Base-by-base conservation (phyloP, 2,888 invertebrate species). In the Agrotis clavis region DNA sequence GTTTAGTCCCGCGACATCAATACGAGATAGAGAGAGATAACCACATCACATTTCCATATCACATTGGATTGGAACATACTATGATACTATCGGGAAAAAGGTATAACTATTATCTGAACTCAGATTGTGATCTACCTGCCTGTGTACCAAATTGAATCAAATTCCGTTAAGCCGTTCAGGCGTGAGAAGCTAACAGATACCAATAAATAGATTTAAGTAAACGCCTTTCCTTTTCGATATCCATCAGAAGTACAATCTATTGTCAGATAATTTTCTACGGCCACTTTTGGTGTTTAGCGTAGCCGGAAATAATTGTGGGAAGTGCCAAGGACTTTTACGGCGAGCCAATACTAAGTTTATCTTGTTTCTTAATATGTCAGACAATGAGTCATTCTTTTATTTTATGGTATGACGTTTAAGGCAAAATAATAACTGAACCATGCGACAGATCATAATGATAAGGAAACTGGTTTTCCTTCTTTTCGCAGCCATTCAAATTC, bases 251-350 rank as follows among this genome's bases (percentile, higher is more conserved):
- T 57, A 67, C 30, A 67, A 67, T 50, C 56, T 51, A 64, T 30
- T 47, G 48, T 50, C 18, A 54, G 56, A 51, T 61, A 80, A 67
- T 67, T 64, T 57, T 64, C 18, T 45, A 56, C 53, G 64, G 67
- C 51, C 54, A 60, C 60, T 73, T 53, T 67, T 30, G 2, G 30
- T 50, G 18, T 62, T 61, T 54, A 47, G 62, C 54, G 53, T 61
- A 48, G 25, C 48, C 48, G 75, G 53, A 68, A 80, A 84, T 63
- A 64, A 79, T 76, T 57, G 63, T 71, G 51, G 25, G 63, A 71
- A 76, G 56, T 80, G 47, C 57, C 80, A 80, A 64, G 81, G 81
- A 56, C 71, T 53, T 19, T 13, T 60, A 13, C 21, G 64, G 35
- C 9, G 16, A 57, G 62, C 30, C 25, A 19, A 45, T 35, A n/a